Conservation (phyloP, 1,140 invertebrate genomes). For the Mylabris phalerata region DNA sequence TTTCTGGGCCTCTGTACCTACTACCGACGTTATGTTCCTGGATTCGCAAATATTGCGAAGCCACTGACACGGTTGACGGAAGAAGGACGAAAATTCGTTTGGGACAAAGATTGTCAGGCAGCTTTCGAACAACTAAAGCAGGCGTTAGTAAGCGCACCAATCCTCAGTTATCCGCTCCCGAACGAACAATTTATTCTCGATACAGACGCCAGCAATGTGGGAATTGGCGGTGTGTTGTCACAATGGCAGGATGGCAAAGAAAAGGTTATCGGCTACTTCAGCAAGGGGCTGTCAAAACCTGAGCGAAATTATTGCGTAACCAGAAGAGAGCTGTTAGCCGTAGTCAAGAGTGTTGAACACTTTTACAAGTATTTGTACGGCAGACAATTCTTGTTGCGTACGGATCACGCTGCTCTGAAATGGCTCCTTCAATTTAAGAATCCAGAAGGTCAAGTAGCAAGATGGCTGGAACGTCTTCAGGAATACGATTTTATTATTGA, state of each 20-base stretch:
- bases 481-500: not conserved
- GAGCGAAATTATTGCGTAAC: constrained; percentile 42
- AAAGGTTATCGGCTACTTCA: constrained; percentile 24
- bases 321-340: constrained; percentile 42
- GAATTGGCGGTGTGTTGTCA: constrained; percentile 24
- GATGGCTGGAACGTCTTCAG: not conserved
- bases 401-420: not conserved
- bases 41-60: not conserved
- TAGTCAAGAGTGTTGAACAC: constrained; percentile 41
- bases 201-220: constrained; percentile 19
- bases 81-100: constrained; percentile 2
- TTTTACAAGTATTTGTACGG: constrained; percentile 33
- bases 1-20: constrained; percentile 19
- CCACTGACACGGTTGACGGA: not conserved
- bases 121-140: too few relatives aligned
- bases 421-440: not conserved
- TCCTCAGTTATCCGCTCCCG: constrained; percentile 27
- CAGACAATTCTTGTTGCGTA: not conserved
- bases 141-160: constrained; percentile 16
- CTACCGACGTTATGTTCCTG: constrained; percentile 21
- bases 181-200: constrained; percentile 22
- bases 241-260: constrained; percentile 22
- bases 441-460: not conserved
- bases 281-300: constrained; percentile 28
- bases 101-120: constrained; percentile 16